Percentiles rank a stretch among this genome's conserved stretches.
phyloP scores from a whole-genome alignment of 2,113 vertebrate species.

The Leiothrix lutea region DNA sequence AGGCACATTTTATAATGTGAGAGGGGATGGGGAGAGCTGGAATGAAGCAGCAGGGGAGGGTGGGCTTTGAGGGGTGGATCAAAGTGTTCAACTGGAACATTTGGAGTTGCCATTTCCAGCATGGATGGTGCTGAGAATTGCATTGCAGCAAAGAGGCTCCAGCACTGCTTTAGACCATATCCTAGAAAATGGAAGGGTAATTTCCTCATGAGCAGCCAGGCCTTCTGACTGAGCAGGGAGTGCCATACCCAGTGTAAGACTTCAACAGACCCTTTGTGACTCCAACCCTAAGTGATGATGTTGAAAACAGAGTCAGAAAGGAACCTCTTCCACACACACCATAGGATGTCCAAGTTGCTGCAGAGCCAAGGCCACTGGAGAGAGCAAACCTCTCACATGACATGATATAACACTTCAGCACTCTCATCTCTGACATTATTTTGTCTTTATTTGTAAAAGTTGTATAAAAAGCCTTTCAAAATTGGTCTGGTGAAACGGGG shows the following conservation, averaged over 20 bases:
- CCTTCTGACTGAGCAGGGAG: neutral
- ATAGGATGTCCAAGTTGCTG: neutral
- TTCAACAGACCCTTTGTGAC: neutral
- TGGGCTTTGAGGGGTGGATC: neutral
- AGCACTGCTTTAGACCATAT: neutral
- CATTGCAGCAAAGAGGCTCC: neutral
- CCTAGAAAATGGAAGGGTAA: neutral
- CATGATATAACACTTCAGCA: neutral
- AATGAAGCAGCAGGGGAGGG: neutral
- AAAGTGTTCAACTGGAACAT: neutral
- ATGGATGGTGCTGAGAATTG: neutral
- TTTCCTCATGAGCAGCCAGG: neutral
- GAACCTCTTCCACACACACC: neutral
- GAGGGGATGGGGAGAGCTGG: neutral
- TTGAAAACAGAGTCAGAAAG: neutral
- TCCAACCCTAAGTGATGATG: neutral
- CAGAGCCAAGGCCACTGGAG: fast-evolving
- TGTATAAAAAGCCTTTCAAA: slow-evolving; percentile 32
- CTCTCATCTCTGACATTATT: neutral
- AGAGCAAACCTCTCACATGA: neutral
- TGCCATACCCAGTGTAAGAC: fast-evolving
- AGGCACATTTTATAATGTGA: neutral
- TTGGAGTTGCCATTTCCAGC: neutral
- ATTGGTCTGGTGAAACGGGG: neutral
- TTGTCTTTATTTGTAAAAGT: slow-evolving; percentile 38